Evolutionary conservation across 2,113 vertebrate species (phyloP).

Genomic region (Vireo altiloquus): DNA sequence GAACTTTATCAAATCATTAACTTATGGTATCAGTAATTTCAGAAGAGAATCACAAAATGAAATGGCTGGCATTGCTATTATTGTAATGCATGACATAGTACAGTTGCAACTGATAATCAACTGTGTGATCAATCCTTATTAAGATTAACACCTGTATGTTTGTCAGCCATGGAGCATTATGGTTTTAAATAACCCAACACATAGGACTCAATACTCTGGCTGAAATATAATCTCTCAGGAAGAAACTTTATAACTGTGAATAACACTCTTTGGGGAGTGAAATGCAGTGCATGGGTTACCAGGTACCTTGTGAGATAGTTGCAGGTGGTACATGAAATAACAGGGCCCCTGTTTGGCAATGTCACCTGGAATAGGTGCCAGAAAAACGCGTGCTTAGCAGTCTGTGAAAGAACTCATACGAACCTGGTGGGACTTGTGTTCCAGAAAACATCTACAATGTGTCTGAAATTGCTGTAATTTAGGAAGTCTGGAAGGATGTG

Average conservation of each 20-base stretch:
- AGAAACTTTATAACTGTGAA: background rate
- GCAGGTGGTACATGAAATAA: background rate
- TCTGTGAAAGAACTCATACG: background rate
- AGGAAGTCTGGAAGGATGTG: background rate
- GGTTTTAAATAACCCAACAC: background rate
- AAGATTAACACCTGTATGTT: background rate
- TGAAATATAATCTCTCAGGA: background rate
- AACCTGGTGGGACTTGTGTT: background rate
- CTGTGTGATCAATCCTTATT: background rate
- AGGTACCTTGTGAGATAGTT: background rate
- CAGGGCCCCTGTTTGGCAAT: background rate
- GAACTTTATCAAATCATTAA: constrained; percentile 49
- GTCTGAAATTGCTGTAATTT: background rate
- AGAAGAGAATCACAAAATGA: constrained; percentile 8
- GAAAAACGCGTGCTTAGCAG: background rate
- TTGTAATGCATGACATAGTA: background rate
- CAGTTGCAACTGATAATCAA: constrained; percentile 4
- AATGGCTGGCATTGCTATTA: background rate
- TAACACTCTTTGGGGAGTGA: background rate
- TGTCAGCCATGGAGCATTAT: background rate
- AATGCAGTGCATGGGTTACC: background rate
- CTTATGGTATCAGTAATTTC: constrained; percentile 6
- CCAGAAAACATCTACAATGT: background rate
- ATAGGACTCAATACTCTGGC: background rate
- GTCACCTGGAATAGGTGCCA: background rate